Conservation (phyloP, 1,140 invertebrate species). For the Ylistrum balloti region DNA sequence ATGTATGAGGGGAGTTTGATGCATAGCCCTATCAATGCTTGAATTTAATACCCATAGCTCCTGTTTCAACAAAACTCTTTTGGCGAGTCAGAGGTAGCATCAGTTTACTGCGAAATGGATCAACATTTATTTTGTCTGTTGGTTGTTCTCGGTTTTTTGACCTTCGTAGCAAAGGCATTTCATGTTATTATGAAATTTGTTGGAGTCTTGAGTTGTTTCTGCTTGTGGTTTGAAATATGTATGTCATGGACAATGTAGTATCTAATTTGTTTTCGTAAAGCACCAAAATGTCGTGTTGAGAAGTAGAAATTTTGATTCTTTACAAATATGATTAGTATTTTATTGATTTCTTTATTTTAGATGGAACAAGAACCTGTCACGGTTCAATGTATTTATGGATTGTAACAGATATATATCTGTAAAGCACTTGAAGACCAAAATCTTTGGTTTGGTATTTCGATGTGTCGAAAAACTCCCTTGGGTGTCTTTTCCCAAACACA, state of each 20-base stretch:
- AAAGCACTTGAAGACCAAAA: not conserved
- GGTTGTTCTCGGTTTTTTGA: conserved; percentile 38
- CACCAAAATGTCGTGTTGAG: not conserved
- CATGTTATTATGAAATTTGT: conserved; percentile 33
- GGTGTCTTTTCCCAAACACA: not conserved
- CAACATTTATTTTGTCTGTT: conserved; percentile 35
- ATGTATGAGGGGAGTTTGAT: conserved; percentile 25
- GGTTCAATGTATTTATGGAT: not conserved
- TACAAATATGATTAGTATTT: not conserved
- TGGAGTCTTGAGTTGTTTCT: not conserved
- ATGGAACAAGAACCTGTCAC: not conserved
- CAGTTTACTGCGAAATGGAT: conserved; percentile 27
- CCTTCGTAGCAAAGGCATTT: conserved; percentile 1
- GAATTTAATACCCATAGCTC: conserved; percentile 33
- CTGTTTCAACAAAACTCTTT: conserved; percentile 12
- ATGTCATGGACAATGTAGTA: not conserved
- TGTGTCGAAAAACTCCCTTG: not conserved
- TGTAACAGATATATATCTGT: not conserved
- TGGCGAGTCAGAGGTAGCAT: conserved; percentile 20
- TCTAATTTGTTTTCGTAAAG: not conserved
- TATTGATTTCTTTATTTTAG: not conserved
- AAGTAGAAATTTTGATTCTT: not conserved
- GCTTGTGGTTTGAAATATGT: not conserved
- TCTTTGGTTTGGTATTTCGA: not conserved
- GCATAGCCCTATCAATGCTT: conserved; percentile 33